Evolutionary conservation across 1,140 invertebrate species (phyloP), one percentile per base, ranked within the genome.

Genomic region (Carposina sasakii): DNA sequence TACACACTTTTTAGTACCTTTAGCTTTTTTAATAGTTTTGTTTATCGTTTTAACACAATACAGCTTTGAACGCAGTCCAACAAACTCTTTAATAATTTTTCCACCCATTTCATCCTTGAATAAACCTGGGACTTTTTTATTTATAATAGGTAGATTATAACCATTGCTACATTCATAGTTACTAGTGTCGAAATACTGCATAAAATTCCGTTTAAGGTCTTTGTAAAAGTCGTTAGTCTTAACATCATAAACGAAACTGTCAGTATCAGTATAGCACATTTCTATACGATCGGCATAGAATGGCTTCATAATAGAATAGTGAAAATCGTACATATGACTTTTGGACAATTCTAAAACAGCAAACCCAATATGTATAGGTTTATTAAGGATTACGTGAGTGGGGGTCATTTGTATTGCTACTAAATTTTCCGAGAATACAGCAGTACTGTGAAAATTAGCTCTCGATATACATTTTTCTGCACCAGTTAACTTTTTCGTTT

Each of bases 241-340:
- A 13, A 86, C 68, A 26, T 73, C 43, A 51, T 81, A 82, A 2
- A 71, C 60, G 6, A 85, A 68, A 42, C 54, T 67, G 49, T 87
- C 85, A 4, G 84, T 87, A 57, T 87, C 85, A 3, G 61, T 64
- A 33, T 67, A 64, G 2, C 59, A n/a, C 36, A 64, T 37, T 40
- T 59, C 53, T 17, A 40, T n/a, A 19, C 45, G 51, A 44, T 53
- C 21, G 10, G 24, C 1, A 46, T 46, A 64, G 26, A 59, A 57
- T 16, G 13, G 37, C 36, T 34, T 30, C 39, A 82, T 66, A 65
- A 59, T 63, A 63, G 72, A 52, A 67, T 78, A 63, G 43, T 67
- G 64, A 47, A 67, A 67, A 24, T 64, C 30, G 34, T 63, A 67
- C 53, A 67, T 59, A n/a, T n/a, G n/a, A n/a, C n/a, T n/a, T n/a